Conservation (phyloP, 2,888 invertebrate species). For the Gibbula magus region DNA sequence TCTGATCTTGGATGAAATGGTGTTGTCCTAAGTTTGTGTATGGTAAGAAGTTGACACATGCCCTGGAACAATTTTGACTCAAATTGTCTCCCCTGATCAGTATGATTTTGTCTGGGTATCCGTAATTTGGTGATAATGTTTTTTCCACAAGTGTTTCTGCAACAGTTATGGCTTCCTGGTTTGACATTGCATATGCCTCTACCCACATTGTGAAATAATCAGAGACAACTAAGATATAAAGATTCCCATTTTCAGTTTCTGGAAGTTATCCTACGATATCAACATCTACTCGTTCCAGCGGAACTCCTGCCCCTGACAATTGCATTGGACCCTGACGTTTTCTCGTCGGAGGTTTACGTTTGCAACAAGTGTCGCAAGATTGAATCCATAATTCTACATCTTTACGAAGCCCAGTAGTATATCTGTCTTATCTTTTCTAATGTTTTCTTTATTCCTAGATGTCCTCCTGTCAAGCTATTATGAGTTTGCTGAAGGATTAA, state of each 20-base stretch:
- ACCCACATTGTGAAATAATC: conserved; percentile 52
- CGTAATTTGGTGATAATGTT: conserved; percentile 41
- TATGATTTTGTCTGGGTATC: conserved; percentile 38
- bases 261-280: conserved; percentile 47
- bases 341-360: conserved; percentile 31
- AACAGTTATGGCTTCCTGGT: conserved; percentile 34
- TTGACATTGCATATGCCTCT: conserved; percentile 40
- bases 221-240: conserved; percentile 44
- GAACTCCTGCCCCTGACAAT: conserved; percentile 26
- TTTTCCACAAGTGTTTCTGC: conserved; percentile 44
- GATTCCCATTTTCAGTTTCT: conserved; percentile 37
- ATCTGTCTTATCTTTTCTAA: conserved; percentile 32
- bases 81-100: conserved; percentile 49
- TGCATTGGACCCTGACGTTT: conserved; percentile 33
- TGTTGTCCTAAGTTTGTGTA: conserved; percentile 45
- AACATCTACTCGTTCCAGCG: conserved; percentile 37
- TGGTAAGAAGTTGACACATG: conserved; percentile 38
- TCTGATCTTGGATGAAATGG: conserved; percentile 40
- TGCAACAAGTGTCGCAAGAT: conserved; percentile 38
- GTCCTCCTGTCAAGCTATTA: conserved; percentile 31
- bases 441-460: conserved; percentile 45
- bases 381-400: conserved; percentile 38
- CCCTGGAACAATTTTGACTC: conserved; percentile 38
- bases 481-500: too few relatives aligned
- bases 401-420: conserved; percentile 38